Conservation (phyloP, 2,797 vertebrate species). For the Microctenopoma stevenorrisi region DNA sequence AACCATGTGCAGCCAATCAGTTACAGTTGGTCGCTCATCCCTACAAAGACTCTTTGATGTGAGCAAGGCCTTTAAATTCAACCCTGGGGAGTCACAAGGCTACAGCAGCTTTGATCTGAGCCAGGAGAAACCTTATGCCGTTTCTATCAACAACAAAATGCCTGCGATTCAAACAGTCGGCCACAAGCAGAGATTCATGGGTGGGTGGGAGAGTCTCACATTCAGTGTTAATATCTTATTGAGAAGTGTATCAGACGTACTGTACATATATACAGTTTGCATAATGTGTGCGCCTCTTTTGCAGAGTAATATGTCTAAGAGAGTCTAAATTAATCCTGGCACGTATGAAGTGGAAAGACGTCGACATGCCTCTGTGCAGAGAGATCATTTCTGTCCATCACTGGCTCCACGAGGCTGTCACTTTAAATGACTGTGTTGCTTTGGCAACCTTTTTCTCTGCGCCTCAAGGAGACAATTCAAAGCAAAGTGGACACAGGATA, state of each 20-base stretch:
- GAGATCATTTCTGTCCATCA: constrained; percentile 1
- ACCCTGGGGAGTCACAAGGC: constrained; percentile 74
- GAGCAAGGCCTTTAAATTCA: constrained; percentile 74
- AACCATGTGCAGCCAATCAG: constrained; percentile 82
- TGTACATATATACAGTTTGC: not conserved
- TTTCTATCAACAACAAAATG: constrained; percentile 45
- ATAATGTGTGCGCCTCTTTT: not conserved
- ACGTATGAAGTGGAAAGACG: not conserved
- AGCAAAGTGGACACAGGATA: not conserved
- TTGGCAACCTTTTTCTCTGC: constrained; percentile 10
- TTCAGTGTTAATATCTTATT: not conserved
- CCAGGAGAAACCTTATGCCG: constrained; percentile 59
- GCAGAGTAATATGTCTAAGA: not conserved
- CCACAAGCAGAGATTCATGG: not conserved
- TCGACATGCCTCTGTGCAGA: constrained; percentile 2
- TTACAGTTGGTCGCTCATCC: constrained; percentile 75
- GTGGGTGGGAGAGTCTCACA: constrained; percentile 12
- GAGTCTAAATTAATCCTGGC: not conserved
- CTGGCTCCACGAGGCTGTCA: constrained; percentile 8
- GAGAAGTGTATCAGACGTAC: not conserved
- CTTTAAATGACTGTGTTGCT: constrained; percentile 1
- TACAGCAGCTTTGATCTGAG: constrained; percentile 67
- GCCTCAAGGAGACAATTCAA: constrained; percentile 4
- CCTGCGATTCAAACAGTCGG: constrained; percentile 11
- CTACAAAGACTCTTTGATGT: constrained; percentile 80